These are phyloP conservation scores for Leptinotarsa rubiginosa DNA, from an alignment of 2,888 invertebrate genomes.

Conservation along the genomic window DNA sequence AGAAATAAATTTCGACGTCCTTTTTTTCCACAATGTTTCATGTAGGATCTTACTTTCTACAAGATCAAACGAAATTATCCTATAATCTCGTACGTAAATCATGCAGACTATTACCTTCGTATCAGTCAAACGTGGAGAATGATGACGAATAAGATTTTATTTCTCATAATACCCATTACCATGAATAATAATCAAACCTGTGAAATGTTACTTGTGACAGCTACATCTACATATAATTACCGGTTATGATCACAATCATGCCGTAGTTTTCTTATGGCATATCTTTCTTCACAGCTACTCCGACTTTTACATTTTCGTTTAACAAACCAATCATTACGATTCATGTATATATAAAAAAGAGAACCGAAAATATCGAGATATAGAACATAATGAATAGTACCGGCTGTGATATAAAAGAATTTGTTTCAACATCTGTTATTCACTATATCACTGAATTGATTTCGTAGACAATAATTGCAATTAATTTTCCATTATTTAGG, in stretches of 20 bases:
- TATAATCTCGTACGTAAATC: slow-evolving; percentile 1
- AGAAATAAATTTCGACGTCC: background rate
- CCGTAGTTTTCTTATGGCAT: slow-evolving; percentile 6
- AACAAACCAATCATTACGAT: background rate
- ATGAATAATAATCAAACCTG: slow-evolving; percentile 13
- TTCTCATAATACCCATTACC: slow-evolving; percentile 14
- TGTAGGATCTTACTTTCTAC: background rate
- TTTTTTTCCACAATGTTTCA: background rate
- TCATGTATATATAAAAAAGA: background rate
- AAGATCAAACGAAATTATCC: background rate
- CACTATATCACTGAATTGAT: too few relatives aligned
- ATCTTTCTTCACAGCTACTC: background rate
- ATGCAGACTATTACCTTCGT: slow-evolving; percentile 10
- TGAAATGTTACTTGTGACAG: slow-evolving; percentile 19
- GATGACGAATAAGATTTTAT: slow-evolving; percentile 15
- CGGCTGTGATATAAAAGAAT: too few relatives aligned
- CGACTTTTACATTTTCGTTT: slow-evolving; percentile 1
- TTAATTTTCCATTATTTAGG: too few relatives aligned
- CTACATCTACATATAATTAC: slow-evolving; percentile 17
- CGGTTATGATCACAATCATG: slow-evolving; percentile 14
- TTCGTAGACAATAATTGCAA: too few relatives aligned
- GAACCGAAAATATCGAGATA: too few relatives aligned
- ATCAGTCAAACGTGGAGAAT: slow-evolving; percentile 3
- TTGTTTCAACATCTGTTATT: too few relatives aligned
- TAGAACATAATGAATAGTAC: too few relatives aligned